A percentile compares a stretch with the other conserved stretches of the same genome.
Conservation (phyloP, 2,888 invertebrate genomes). For the Hermaeophaga mercurialis region DNA sequence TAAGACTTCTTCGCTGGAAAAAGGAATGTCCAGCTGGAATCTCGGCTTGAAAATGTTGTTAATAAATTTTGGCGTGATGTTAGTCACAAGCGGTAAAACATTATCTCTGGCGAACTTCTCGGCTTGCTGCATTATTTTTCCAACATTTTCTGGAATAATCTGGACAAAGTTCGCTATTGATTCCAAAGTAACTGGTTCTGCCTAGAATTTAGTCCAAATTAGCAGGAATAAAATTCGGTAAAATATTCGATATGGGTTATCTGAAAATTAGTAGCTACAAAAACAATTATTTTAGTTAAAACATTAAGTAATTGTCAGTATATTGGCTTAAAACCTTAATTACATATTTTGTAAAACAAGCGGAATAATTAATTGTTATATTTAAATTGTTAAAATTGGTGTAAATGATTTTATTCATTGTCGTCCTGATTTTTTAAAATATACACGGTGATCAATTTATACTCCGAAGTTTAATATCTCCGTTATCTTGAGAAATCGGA, state of each 20-base stretch:
- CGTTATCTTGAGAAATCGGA: too few species aligned
- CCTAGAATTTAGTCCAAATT: constrained; percentile 32
- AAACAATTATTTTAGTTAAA: constrained; percentile 4
- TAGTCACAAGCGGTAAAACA: constrained; percentile 39
- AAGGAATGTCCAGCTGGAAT: constrained; percentile 26
- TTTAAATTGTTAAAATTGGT: too few species aligned
- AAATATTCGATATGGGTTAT: too few species aligned
- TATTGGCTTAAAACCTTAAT: too few species aligned
- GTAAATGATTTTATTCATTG: too few species aligned
- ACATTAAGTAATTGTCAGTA: too few species aligned
- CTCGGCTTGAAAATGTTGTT: constrained; percentile 33
- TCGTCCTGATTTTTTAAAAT: too few species aligned
- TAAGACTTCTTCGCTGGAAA: constrained; percentile 16
- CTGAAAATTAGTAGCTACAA: constrained; percentile 16
- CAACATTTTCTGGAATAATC: constrained; percentile 38
- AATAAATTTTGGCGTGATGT: constrained; percentile 36
- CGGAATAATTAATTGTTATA: too few species aligned
- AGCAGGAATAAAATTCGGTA: too few species aligned
- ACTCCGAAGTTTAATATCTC: too few species aligned
- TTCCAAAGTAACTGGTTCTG: constrained; percentile 31
- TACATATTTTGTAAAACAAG: too few species aligned
- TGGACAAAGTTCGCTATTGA: constrained; percentile 38
- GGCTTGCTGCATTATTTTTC: constrained; percentile 36
- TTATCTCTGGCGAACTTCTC: constrained; percentile 40
- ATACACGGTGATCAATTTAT: too few species aligned